Conservation (phyloP, 1,140 invertebrate species). For the Apolygus lucorum region DNA sequence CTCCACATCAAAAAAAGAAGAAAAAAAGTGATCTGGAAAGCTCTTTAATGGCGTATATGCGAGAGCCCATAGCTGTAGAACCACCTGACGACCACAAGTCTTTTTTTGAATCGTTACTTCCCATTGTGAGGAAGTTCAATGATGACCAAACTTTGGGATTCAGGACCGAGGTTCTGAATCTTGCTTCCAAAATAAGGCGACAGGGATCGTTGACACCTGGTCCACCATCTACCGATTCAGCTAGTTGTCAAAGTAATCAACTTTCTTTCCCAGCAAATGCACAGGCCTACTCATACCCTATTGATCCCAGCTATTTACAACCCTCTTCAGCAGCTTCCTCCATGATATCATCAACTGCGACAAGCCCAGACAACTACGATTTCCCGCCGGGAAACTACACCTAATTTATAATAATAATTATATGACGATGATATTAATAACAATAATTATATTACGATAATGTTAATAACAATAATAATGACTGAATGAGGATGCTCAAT, state of each 20-base stretch:
- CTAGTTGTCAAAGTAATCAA: background rate
- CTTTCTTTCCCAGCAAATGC: background rate
- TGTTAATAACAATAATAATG: too few relatives aligned
- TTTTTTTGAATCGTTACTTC: background rate
- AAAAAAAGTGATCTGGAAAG: background rate
- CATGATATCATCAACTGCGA: too few relatives aligned
- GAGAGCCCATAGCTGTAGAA: background rate
- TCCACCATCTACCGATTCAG: background rate
- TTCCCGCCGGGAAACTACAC: too few relatives aligned
- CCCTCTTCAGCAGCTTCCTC: too few relatives aligned
- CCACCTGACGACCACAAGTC: background rate
- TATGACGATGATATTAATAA: too few relatives aligned
- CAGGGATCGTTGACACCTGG: too few relatives aligned
- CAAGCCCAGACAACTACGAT: too few relatives aligned
- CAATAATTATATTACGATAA: too few relatives aligned
- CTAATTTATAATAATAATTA: too few relatives aligned
- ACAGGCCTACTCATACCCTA: background rate
- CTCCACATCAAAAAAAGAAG: too few relatives aligned
- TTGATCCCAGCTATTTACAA: background rate
- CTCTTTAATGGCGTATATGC: background rate
- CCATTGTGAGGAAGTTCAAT: background rate
- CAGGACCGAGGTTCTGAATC: background rate
- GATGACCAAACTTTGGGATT: background rate
- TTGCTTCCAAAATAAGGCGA: background rate
- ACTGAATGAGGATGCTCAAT: too few relatives aligned